phyloP scores from a whole-genome alignment of 2,113 vertebrate species.

The Neodon shergylaensis region DNA sequence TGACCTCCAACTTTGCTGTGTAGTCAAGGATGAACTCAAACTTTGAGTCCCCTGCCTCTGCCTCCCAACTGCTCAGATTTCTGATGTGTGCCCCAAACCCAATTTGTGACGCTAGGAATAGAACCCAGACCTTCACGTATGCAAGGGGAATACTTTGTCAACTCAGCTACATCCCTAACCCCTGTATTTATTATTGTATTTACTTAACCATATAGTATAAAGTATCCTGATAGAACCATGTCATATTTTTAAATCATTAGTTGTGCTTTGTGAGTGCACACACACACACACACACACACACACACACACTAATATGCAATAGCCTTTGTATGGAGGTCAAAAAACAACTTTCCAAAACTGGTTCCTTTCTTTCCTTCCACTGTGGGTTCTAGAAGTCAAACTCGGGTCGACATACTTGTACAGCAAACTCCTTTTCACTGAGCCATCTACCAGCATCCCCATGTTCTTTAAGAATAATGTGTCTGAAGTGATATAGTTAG shows the following conservation, averaged over 20 bases:
- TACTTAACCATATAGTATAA: neutral
- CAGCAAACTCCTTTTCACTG: neutral
- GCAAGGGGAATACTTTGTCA: no score
- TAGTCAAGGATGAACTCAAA: neutral
- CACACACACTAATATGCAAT: neutral
- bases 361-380: neutral
- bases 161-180: neutral
- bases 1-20: neutral
- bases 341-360: neutral
- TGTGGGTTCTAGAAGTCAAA: neutral
- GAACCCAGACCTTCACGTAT: neutral
- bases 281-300: neutral
- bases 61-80: neutral
- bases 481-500: neutral
- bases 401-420: fast-evolving
- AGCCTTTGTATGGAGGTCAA: neutral
- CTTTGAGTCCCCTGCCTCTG: no score
- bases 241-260: neutral
- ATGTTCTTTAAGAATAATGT: neutral
- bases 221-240: neutral
- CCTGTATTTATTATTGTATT: neutral
- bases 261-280: neutral
- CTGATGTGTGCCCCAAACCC: neutral
- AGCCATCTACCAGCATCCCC: neutral
- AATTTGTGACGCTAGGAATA: neutral